Conservation (phyloP, 2,113 vertebrate species). For the Chitala chitala region DNA sequence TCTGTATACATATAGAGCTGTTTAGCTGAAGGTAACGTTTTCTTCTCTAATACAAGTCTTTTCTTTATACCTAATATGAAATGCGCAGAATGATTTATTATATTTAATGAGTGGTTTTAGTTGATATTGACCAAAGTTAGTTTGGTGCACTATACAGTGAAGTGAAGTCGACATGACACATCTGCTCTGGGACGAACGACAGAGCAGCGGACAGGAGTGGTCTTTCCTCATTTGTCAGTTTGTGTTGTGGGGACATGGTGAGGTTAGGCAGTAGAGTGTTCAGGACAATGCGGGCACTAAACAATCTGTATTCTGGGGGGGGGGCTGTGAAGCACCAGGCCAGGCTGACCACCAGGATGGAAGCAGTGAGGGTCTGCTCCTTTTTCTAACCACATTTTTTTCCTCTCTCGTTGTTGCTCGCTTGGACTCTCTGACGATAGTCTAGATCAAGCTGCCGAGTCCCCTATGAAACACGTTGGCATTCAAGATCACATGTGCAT, state of each 20-base stretch:
- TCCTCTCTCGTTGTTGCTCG: neutral
- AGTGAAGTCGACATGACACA: neutral
- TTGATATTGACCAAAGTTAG: slow-evolving; percentile 13
- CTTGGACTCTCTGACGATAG: too few species aligned
- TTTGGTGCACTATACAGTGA: slow-evolving; percentile 9
- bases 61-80: slow-evolving; percentile 2
- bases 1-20: neutral
- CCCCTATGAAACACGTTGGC: too few species aligned
- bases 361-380: neutral
- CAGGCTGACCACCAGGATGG: neutral
- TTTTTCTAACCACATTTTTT: neutral
- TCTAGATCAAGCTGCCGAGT: too few species aligned
- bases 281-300: too few species aligned
- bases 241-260: neutral
- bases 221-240: neutral
- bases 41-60: slow-evolving; percentile 15
- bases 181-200: neutral
- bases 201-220: neutral
- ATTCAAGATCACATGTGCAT: too few species aligned
- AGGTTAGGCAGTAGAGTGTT: neutral
- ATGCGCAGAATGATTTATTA: neutral
- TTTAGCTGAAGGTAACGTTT: neutral
- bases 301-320: too few species aligned
- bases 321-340: neutral
- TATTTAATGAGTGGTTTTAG: neutral